Conservation (phyloP, 2,113 vertebrate species). For the Zootoca vivipara region DNA sequence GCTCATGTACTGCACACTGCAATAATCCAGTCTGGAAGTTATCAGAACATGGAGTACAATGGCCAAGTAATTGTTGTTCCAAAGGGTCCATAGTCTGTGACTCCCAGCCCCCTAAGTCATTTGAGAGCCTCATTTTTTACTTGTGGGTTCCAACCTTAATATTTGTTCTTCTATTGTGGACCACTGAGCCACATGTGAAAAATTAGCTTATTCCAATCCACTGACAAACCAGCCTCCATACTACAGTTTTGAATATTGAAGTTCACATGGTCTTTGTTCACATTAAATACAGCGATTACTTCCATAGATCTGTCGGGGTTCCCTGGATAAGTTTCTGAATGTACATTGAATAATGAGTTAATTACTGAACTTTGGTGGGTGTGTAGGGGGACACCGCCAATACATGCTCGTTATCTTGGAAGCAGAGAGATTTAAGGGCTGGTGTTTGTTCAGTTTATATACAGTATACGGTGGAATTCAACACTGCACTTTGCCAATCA, state of each 20-base stretch:
- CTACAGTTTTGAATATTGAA: neutral
- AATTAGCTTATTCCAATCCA: neutral
- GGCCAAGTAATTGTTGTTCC: too few relatives aligned
- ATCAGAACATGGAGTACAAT: too few relatives aligned
- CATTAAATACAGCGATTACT: constrained; percentile 26
- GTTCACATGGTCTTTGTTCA: neutral
- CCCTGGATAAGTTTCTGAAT: neutral
- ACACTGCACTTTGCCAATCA: too few relatives aligned
- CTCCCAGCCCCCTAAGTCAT: too few relatives aligned
- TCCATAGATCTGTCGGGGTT: neutral
- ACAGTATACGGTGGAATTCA: neutral
- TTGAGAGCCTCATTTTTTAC: neutral
- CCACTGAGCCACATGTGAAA: neutral
- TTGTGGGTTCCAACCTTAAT: neutral
- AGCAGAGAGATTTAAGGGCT: neutral
- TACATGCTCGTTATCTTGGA: neutral
- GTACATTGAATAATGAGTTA: neutral
- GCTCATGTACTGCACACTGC: too few relatives aligned
- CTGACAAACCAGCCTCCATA: neutral
- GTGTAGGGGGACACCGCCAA: neutral
- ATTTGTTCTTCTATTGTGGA: neutral
- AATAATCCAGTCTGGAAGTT: too few relatives aligned
- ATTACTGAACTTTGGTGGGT: neutral
- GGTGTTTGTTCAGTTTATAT: neutral
- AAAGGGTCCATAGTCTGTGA: neutral